These are phyloP conservation scores for Diphyllodes magnificus DNA, from an alignment of 2,113 vertebrate species.

Conservation along the genomic window DNA sequence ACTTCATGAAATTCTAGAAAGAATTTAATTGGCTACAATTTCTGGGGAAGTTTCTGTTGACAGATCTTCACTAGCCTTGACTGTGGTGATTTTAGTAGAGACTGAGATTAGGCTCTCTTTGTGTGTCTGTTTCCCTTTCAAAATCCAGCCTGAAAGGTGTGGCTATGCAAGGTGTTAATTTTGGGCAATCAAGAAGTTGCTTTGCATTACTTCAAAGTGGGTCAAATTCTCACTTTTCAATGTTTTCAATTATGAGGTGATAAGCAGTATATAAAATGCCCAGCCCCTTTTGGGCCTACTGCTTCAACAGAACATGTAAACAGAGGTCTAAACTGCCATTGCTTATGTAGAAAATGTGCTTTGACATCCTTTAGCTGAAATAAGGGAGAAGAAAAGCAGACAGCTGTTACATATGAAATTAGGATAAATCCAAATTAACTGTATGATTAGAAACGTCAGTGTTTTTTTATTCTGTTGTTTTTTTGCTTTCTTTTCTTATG, in stretches of 20 bases:
- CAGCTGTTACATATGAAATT: neutral
- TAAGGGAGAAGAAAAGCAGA: neutral
- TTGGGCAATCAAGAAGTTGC: neutral
- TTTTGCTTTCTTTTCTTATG: neutral
- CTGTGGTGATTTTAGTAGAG: neutral
- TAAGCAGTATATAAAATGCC: neutral
- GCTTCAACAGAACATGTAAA: neutral
- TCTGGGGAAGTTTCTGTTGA: neutral
- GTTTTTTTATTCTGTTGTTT: neutral
- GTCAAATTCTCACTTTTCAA: neutral
- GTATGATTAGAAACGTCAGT: neutral
- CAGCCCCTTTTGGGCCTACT: neutral
- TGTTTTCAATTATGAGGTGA: neutral
- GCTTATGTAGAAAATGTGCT: neutral
- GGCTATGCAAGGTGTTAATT: neutral
- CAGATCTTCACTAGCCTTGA: neutral
- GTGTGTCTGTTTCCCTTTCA: neutral
- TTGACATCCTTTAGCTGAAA: neutral
- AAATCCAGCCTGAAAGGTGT: neutral
- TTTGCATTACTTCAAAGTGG: neutral
- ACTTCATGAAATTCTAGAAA: neutral
- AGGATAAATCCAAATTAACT: neutral
- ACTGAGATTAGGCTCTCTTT: neutral
- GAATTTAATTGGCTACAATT: neutral
- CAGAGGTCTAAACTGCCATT: neutral